phyloP scores from a whole-genome alignment of 2,888 invertebrate genomes.

The Dryadula phaetusa region DNA sequence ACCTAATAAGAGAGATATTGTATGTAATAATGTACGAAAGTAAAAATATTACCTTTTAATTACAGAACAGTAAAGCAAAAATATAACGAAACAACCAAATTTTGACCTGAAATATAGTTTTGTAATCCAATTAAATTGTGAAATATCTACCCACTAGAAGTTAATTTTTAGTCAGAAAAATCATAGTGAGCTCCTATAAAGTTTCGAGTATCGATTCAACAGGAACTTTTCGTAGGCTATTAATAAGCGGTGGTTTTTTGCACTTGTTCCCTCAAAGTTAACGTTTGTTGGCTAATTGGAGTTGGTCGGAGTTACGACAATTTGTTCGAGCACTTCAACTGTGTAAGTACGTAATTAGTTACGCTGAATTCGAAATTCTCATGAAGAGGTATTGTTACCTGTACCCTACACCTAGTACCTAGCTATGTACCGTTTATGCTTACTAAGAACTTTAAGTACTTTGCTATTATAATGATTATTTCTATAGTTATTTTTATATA shows the following conservation, averaged over 20 bases:
- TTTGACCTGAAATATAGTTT: conserved; percentile 16
- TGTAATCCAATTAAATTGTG: conserved; percentile 21
- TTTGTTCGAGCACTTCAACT: conserved; percentile 27
- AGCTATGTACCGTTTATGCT: background rate
- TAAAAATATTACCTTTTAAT: background rate
- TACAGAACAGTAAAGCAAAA: background rate
- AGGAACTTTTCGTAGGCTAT: conserved; percentile 32
- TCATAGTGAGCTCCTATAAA: conserved; percentile 21
- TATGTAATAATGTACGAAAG: background rate
- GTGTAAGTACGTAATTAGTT: conserved; percentile 28
- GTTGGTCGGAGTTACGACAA: conserved; percentile 44
- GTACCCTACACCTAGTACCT: background rate
- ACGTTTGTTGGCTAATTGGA: conserved; percentile 46
- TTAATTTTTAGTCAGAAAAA: conserved; percentile 22
- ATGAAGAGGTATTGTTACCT: conserved; percentile 23
- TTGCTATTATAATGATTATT: background rate
- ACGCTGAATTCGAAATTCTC: conserved; percentile 20
- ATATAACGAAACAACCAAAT: background rate
- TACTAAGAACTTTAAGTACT: background rate
- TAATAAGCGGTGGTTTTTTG: conserved; percentile 37
- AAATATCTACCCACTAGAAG: conserved; percentile 6
- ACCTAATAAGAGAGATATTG: no score
- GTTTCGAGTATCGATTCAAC: conserved; percentile 33
- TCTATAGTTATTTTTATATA: no score
- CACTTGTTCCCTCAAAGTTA: conserved; percentile 30